phyloP scores from a whole-genome alignment of 1,140 invertebrate genomes.

The Saccostrea glomerata region DNA sequence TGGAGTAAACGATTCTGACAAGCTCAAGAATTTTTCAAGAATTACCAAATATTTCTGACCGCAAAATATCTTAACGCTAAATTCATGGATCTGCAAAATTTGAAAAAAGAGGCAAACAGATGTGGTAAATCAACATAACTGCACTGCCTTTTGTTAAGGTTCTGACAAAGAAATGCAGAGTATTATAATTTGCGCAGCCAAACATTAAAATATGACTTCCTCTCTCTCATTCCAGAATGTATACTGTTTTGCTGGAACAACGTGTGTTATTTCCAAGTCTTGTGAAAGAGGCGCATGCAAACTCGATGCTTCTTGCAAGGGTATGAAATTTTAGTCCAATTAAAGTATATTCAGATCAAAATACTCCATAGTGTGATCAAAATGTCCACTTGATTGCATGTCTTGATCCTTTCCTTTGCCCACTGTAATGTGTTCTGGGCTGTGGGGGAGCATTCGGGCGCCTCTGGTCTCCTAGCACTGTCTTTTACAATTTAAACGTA shows the following conservation, averaged over 20 bases:
- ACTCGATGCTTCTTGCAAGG: conserved; percentile 49
- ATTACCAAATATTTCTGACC: neutral
- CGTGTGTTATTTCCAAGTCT: conserved; percentile 43
- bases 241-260: conserved; percentile 50
- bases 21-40: too few species aligned
- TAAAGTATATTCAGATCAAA: too few species aligned
- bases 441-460: too few species aligned
- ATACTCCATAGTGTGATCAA: too few species aligned
- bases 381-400: too few species aligned
- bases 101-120: neutral
- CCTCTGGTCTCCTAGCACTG: too few species aligned
- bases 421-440: too few species aligned
- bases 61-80: neutral
- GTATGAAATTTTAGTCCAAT: neutral
- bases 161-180: neutral
- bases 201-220: neutral
- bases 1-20: too few species aligned
- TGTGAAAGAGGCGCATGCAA: conserved; percentile 40
- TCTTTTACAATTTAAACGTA: neutral
- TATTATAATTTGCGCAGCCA: neutral
- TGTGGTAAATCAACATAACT: neutral
- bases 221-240: conserved; percentile 38
- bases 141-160: neutral
- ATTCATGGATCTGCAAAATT: neutral
- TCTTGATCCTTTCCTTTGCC: too few species aligned